These are phyloP conservation scores for Patella depressa DNA, from an alignment of 2,888 invertebrate genomes.

Conservation along the genomic window DNA sequence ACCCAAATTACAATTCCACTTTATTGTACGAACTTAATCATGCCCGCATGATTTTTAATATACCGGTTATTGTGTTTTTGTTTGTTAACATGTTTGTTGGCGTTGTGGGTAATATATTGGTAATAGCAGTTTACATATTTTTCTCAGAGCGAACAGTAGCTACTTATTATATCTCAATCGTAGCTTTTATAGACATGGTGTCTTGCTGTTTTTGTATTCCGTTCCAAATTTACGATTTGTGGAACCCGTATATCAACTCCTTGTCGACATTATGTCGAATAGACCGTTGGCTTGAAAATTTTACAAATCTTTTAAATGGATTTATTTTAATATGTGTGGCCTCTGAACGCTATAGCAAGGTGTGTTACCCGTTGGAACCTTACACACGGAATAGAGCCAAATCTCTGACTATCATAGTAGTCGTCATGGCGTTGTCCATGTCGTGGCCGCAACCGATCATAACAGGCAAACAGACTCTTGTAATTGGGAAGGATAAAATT, in stretches of 20 bases:
- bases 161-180: slow-evolving; percentile 50
- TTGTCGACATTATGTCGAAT: slow-evolving; percentile 49
- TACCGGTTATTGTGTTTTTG: slow-evolving; percentile 53
- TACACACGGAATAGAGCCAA: slow-evolving; percentile 53
- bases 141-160: slow-evolving; percentile 50
- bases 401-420: slow-evolving; percentile 44
- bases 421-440: slow-evolving; percentile 39
- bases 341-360: slow-evolving; percentile 58
- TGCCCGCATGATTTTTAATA: slow-evolving; percentile 43
- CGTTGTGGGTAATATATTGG: slow-evolving; percentile 50
- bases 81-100: slow-evolving; percentile 44
- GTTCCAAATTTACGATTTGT: slow-evolving; percentile 51
- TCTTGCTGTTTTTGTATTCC: slow-evolving; percentile 52
- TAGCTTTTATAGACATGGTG: slow-evolving; percentile 51
- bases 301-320: slow-evolving; percentile 51
- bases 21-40: slow-evolving; percentile 34
- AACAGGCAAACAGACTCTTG: slow-evolving; percentile 47
- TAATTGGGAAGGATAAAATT: slow-evolving; percentile 38
- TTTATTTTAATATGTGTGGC: slow-evolving; percentile 56
- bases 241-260: slow-evolving; percentile 47
- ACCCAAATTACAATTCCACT: slow-evolving; percentile 21
- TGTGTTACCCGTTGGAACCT: slow-evolving; percentile 52
- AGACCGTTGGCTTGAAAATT: slow-evolving; percentile 49
- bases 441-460: slow-evolving; percentile 52
- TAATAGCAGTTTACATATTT: slow-evolving; percentile 53